These are phyloP conservation scores for Aythya baeri DNA, from an alignment of 2,113 vertebrate species.

Conservation along the genomic window DNA sequence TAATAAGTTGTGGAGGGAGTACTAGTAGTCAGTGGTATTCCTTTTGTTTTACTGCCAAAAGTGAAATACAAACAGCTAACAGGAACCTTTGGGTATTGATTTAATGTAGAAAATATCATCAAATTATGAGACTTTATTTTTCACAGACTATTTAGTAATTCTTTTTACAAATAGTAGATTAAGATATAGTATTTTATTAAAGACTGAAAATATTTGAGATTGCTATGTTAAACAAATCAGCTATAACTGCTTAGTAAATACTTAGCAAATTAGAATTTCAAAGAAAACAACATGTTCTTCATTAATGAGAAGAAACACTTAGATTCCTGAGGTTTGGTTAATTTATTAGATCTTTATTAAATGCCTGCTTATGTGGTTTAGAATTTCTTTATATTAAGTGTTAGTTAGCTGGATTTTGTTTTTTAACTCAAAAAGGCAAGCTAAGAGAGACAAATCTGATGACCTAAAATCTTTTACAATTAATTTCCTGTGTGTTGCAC, in stretches of 20 bases:
- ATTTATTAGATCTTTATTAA: not conserved
- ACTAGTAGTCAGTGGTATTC: not conserved
- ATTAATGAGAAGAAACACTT: not conserved
- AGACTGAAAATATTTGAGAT: not conserved
- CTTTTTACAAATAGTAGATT: not conserved
- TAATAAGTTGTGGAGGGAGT: not conserved
- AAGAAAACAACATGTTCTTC: not conserved
- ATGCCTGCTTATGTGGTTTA: not conserved
- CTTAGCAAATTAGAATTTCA: accelerated
- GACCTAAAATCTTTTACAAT: not conserved
- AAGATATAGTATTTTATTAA: not conserved
- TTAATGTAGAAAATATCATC: not conserved
- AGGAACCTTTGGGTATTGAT: not conserved
- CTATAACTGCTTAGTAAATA: not conserved
- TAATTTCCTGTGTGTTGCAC: not conserved
- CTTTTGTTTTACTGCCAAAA: not conserved
- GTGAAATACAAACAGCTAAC: slow-evolving; percentile 2
- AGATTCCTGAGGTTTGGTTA: not conserved
- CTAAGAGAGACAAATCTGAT: not conserved
- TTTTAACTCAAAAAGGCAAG: not conserved
- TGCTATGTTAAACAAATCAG: not conserved
- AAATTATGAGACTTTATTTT: not conserved
- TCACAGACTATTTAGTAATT: not conserved
- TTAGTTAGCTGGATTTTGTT: not conserved
- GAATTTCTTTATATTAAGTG: not conserved